Evolutionary conservation across 2,797 vertebrate species (phyloP).

Genomic region (Phalloptychus januarius): DNA sequence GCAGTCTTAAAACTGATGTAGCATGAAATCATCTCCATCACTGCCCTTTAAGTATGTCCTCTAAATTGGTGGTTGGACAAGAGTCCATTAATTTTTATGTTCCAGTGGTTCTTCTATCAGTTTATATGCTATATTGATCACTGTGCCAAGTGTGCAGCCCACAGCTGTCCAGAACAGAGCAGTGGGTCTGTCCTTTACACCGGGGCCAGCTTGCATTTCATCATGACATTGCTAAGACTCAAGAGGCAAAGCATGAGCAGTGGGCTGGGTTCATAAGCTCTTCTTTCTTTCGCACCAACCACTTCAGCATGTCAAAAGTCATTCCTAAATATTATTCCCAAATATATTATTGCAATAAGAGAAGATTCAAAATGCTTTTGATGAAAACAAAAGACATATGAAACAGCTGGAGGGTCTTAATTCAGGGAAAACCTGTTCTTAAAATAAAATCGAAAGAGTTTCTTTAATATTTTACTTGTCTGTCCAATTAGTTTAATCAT

Average conservation of each 20-base stretch:
- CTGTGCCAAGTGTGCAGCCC: conserved; percentile 37
- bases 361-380: neutral
- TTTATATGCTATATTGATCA: conserved; percentile 64
- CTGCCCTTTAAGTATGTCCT: conserved; percentile 20
- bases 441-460: neutral
- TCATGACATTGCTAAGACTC: conserved; percentile 59
- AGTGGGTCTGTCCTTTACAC: conserved; percentile 58
- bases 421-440: neutral
- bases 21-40: conserved; percentile 23
- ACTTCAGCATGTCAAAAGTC: conserved; percentile 18
- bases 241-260: conserved; percentile 31
- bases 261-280: conserved; percentile 2
- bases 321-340: neutral
- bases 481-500: conserved; percentile 1
- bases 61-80: conserved; percentile 34
- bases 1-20: conserved; percentile 41
- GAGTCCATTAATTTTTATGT: conserved; percentile 65
- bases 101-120: conserved; percentile 45
- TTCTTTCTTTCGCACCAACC: conserved; percentile 28
- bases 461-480: conserved; percentile 1
- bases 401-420: neutral
- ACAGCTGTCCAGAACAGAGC: conserved; percentile 43
- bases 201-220: conserved; percentile 64
- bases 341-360: neutral
- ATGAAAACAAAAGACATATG: neutral